Base-by-base conservation (phyloP, 2,888 invertebrate species). In the Choreutis nemorana region DNA sequence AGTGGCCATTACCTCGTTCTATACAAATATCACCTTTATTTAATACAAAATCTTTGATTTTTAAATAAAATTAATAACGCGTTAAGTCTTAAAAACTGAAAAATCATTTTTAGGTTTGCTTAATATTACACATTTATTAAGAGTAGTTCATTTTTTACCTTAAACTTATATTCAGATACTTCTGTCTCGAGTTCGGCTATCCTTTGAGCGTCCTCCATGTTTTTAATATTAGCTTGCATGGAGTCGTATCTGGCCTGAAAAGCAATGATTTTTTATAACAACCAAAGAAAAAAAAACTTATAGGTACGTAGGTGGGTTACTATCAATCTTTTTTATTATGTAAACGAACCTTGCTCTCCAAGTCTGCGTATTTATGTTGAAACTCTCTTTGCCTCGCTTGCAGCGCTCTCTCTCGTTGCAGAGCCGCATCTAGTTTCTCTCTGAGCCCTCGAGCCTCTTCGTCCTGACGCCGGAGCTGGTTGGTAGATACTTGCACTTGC, bases 1-100 rank as follows among this genome's bases (percentile, higher is more conserved):
- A 1, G 96, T 91, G 14, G 93, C 84, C 83, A 97, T 90, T 70
- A 97, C 96, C 64, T 96, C 94, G 61, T 94, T 95, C 95, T 97
- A 62, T 18, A 73, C 54, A 42, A 34, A n/a, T n/a, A n/a, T n/a
- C n/a, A n/a, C n/a, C n/a, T 40, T 32, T 13, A n/a, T n/a, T n/a
- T n/a, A 6, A 8, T 29, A 6, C 8, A 12, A 27, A 16, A 6
- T 6, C 9, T 23, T 23, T 11, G 10, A n/a, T n/a, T n/a, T n/a
- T n/a, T n/a, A n/a, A n/a, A n/a, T n/a, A n/a, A n/a, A n/a, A n/a
- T n/a, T n/a, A n/a, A n/a, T n/a, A n/a, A n/a, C n/a, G n/a, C n/a
- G n/a, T n/a, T n/a, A n/a, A n/a, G n/a, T n/a, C n/a, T n/a, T n/a
- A n/a, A n/a, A n/a, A n/a, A n/a, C n/a, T n/a, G n/a, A n/a, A n/a